Evolutionary conservation across 2,888 invertebrate genomes (phyloP).

Genomic region (Diaperis boleti): DNA sequence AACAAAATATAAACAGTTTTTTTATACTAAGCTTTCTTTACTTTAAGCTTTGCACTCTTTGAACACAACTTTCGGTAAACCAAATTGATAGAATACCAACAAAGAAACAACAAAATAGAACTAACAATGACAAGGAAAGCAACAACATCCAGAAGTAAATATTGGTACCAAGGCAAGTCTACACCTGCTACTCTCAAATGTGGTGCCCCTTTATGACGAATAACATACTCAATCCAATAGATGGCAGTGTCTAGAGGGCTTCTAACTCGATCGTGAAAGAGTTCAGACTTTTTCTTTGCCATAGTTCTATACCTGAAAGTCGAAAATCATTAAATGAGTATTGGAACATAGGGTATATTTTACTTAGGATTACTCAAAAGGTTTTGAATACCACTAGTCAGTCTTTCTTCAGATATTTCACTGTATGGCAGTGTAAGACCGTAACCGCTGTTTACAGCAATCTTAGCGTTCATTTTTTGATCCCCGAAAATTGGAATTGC

Average conservation of each 20-base stretch:
- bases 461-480: constrained; percentile 28
- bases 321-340: background rate
- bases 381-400: constrained; percentile 23
- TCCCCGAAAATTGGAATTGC: constrained; percentile 42
- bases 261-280: constrained; percentile 40
- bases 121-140: background rate
- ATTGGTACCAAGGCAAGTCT: constrained; percentile 45
- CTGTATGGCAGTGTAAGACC: constrained; percentile 19
- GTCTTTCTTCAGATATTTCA: constrained; percentile 12
- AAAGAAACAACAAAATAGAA: background rate
- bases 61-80: background rate
- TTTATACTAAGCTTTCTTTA: background rate
- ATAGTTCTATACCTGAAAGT: constrained; percentile 9
- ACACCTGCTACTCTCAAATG: constrained; percentile 43
- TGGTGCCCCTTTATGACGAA: constrained; percentile 19
- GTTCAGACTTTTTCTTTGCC: constrained; percentile 31
- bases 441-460: constrained; percentile 2
- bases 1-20: too few relatives aligned
- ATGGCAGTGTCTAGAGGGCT: constrained; percentile 45
- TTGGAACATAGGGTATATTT: too few relatives aligned
- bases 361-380: constrained; percentile 31
- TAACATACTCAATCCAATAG: constrained; percentile 48
- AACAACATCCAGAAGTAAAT: constrained; percentile 42
- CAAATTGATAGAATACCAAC: background rate
- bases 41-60: background rate